phyloP scores from a whole-genome alignment of 2,113 vertebrate genomes.

The Spermophilus dauricus region DNA sequence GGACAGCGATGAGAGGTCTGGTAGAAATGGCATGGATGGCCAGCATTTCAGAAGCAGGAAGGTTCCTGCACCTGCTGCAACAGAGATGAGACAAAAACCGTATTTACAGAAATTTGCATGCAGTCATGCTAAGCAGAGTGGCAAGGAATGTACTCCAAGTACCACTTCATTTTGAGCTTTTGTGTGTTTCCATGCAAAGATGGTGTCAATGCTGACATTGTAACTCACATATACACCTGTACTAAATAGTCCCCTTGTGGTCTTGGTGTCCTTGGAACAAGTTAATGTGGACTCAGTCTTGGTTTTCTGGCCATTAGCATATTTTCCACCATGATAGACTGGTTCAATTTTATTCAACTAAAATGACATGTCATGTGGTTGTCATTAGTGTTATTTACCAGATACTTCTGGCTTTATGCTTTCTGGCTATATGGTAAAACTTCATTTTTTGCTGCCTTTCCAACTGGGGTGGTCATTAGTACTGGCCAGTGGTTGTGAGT shows the following conservation, averaged over 20 bases:
- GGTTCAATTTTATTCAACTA: background rate
- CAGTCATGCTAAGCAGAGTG: background rate
- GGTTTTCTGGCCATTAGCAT: background rate
- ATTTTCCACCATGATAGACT: background rate
- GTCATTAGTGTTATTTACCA: background rate
- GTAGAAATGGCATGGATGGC: background rate
- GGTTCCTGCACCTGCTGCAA: too few relatives aligned
- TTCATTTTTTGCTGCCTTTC: background rate
- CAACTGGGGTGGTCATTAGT: too few relatives aligned
- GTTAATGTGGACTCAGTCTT: background rate
- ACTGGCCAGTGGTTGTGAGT: background rate
- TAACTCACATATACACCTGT: background rate
- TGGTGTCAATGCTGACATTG: too few relatives aligned
- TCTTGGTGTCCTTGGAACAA: background rate
- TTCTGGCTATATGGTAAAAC: background rate
- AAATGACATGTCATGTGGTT: background rate
- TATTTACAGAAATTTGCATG: background rate
- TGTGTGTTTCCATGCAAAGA: too few relatives aligned
- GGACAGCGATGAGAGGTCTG: fast-evolving
- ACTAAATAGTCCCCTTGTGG: background rate
- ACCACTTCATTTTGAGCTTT: too few relatives aligned
- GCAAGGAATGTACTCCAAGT: background rate
- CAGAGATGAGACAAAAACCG: background rate
- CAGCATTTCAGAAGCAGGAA: background rate
- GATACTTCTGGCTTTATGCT: background rate